Base-by-base conservation (phyloP, 2,888 invertebrate genomes). In the Carabus problematicus region DNA sequence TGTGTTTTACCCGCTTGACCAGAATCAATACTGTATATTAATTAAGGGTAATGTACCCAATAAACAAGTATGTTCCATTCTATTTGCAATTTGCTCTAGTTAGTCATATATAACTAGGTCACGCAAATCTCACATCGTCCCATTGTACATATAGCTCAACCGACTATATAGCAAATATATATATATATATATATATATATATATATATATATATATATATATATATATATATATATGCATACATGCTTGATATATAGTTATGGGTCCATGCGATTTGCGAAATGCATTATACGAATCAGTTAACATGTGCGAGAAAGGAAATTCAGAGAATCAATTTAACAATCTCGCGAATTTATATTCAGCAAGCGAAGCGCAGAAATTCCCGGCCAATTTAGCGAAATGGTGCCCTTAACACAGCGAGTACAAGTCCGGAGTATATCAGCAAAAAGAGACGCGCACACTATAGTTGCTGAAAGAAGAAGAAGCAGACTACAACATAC, bases 321-420 rank as follows among this genome's bases (percentile, higher is more conserved):
- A 16, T 52, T 52, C 11, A 16, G 12, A 12, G 19, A 52, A 12
- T 52, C 52, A 52, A 52, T 52, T 52, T 14, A 52, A 52, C 52
- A 52, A 52, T 52, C 18, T 52, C 18, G 16, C 18, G 52, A 11
- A 52, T 52, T 52, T 52, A 52, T 52, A 52, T 52, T 52, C 52
- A 16, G 52, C 14, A 52, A 52, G 52, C 52, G 52, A 52, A 52
- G 52, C 52, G 52, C 52, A 12, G 47, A 47, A 47, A 47, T 16
- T 47, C 47, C 16, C 47, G 16, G 47, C 47, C 52, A 52, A 52
- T 52, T 52, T 52, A 19, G 52, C 52, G 52, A 52, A 52, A 52
- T 52, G 52, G 52, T 19, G 16, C 18, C 52, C 52, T 18, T 47
- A 47, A 47, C n/a, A 47, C 12, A n/a, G 16, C 29, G 29, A 29